These are phyloP conservation scores for Schizaphis graminum DNA, from an alignment of 2,888 invertebrate genomes.

Conservation along the genomic window DNA sequence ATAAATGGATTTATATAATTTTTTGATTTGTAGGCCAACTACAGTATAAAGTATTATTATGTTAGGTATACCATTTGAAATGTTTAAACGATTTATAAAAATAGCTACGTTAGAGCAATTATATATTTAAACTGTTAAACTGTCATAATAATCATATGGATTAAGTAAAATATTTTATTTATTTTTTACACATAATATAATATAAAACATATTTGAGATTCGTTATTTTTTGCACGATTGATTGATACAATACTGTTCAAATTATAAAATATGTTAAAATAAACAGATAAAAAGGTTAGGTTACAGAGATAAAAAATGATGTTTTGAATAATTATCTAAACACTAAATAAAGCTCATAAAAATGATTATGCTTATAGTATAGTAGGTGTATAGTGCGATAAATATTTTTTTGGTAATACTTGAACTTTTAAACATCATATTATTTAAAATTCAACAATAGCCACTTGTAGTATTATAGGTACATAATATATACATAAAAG, in stretches of 20 bases:
- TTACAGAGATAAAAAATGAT: slow-evolving; percentile 21
- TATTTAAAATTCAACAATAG: background rate
- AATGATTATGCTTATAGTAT: background rate
- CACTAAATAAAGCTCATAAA: slow-evolving; percentile 17
- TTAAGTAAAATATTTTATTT: background rate
- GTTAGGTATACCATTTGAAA: background rate
- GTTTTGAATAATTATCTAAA: slow-evolving; percentile 32
- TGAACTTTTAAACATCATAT: slow-evolving; percentile 7
- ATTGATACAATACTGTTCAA: background rate
- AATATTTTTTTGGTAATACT: slow-evolving; percentile 53
- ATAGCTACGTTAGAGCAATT: background rate
- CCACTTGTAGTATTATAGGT: too few species aligned
- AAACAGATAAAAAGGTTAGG: slow-evolving; percentile 21
- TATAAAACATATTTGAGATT: background rate
- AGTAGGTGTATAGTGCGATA: background rate
- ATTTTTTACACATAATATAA: background rate
- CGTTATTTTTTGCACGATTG: background rate
- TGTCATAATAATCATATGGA: background rate
- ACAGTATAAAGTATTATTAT: background rate
- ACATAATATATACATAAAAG: background rate
- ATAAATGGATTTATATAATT: slow-evolving; percentile 34
- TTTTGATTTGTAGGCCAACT: slow-evolving; percentile 18
- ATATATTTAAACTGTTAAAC: background rate
- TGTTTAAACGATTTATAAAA: background rate
- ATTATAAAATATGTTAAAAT: background rate